Evolutionary conservation across 1,140 invertebrate species (phyloP).

Genomic region (Augochlora pura): DNA sequence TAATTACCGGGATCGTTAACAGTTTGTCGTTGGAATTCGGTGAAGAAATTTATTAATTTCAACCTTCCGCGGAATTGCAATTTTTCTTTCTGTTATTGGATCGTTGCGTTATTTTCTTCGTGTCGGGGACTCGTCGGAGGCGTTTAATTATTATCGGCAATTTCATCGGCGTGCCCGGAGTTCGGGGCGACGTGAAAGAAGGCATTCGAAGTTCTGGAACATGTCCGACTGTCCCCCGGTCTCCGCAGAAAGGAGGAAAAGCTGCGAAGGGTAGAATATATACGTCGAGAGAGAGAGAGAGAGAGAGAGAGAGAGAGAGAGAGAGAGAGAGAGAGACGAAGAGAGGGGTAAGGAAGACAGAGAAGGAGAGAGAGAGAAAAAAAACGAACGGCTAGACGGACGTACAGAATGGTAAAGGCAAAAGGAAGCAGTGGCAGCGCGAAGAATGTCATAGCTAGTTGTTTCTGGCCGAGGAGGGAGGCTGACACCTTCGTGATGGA

Average conservation of each 20-base stretch:
- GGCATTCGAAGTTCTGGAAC: not conserved
- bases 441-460: constrained; percentile 80
- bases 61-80: no score
- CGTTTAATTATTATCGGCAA: no score
- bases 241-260: not conserved
- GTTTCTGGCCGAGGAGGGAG: constrained; percentile 74
- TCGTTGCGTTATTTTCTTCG: no score
- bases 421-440: constrained; percentile 71
- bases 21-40: no score
- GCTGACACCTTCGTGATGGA: constrained; percentile 79
- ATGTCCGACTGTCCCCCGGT: no score
- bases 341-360: not conserved
- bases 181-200: not conserved
- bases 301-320: not conserved
- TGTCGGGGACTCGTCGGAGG: no score
- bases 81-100: no score
- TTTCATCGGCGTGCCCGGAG: not conserved
- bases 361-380: not conserved
- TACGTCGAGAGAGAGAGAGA: not conserved
- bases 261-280: constrained; percentile 5
- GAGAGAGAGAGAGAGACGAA: no score
- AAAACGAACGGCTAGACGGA: constrained; percentile 48
- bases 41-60: no score
- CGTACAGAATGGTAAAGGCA: constrained; percentile 61
- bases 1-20: no score